Base-by-base conservation (phyloP, 2,113 vertebrate species). In the Perca flavescens region DNA sequence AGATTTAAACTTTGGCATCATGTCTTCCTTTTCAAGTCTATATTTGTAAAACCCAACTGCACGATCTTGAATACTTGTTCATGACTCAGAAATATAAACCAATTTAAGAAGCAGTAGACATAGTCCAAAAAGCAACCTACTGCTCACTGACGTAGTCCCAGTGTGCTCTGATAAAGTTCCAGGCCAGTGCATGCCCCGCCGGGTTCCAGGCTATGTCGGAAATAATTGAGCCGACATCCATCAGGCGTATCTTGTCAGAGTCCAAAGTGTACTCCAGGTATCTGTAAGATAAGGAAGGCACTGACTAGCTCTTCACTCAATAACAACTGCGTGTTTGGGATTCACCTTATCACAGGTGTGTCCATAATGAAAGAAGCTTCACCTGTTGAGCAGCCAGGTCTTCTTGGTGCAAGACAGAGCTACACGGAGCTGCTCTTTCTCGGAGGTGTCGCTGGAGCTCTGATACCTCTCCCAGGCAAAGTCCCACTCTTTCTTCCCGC, bases 341-440 rank as follows among this genome's bases (percentile, higher is more conserved):
- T 60, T 50, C 34, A 1, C 16, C 36, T 68, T n/a, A 43, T 64
- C 31, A 46, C 14, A 69, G 49, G 69, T 8, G 40, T 57, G 60
- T 50, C 36, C 22, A 10, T 19, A 5, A 28, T 28, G 25, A 56
- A 25, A 16, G 6, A 19, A 6, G 17, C 28, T 5, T 83, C 83
- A 99, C 98, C 97, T 96, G 89, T 91, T 96, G 28, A 99, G 95
- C 78, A 99, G 94, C 97, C 97, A 98, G 76, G 96, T 86, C 0
- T 94, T 15, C 6, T 36, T 93, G 91, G 96, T 97, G 92, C 98
- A 99, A 73, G 97, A 49, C 64, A 99, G 92, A 1, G 95, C 97
- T 0, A 74, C 0, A 1, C 95, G 93, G 53, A 99, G 95, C 57
- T 96, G 97, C 36, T 97, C 95, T 0, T 93, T 96, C 85, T 98